Conservation (phyloP, 2,888 invertebrate genomes). For the Drosophila incognita region DNA sequence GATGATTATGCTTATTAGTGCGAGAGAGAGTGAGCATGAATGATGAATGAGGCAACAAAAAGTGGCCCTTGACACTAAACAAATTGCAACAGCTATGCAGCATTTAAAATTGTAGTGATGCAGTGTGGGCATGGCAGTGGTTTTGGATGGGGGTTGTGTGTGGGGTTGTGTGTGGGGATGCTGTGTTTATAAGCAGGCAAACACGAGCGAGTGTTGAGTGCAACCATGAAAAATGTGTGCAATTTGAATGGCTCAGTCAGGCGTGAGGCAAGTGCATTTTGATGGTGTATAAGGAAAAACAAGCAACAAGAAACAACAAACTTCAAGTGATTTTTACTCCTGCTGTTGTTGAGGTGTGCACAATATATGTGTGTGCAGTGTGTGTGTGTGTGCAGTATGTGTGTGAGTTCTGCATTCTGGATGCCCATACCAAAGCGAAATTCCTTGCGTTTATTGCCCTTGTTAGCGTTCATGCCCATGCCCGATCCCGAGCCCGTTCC, state of each 20-base stretch:
- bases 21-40: not conserved
- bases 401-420: slow-evolving; percentile 38
- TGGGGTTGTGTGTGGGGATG: not conserved
- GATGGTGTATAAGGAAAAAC: slow-evolving; percentile 15
- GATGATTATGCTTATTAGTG: slow-evolving; percentile 23
- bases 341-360: not conserved
- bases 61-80: slow-evolving; percentile 26
- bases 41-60: slow-evolving; percentile 41
- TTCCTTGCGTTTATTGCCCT: slow-evolving; percentile 82
- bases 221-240: slow-evolving; percentile 32
- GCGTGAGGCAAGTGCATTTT: slow-evolving; percentile 36
- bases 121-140: not conserved
- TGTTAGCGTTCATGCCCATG: slow-evolving; percentile 84
- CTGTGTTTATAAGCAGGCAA: not conserved
- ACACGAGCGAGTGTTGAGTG: slow-evolving; percentile 16
- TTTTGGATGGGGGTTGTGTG: not conserved
- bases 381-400: not conserved
- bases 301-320: not conserved
- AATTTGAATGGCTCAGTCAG: slow-evolving; percentile 39
- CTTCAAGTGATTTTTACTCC: not conserved
- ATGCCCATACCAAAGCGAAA: slow-evolving; percentile 87
- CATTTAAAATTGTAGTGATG: slow-evolving; percentile 12
- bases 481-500: slow-evolving; percentile 85
- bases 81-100: slow-evolving; percentile 37
- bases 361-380: not conserved